Conservation (phyloP, 1,140 invertebrate genomes). For the Zaprionus taronus region DNA sequence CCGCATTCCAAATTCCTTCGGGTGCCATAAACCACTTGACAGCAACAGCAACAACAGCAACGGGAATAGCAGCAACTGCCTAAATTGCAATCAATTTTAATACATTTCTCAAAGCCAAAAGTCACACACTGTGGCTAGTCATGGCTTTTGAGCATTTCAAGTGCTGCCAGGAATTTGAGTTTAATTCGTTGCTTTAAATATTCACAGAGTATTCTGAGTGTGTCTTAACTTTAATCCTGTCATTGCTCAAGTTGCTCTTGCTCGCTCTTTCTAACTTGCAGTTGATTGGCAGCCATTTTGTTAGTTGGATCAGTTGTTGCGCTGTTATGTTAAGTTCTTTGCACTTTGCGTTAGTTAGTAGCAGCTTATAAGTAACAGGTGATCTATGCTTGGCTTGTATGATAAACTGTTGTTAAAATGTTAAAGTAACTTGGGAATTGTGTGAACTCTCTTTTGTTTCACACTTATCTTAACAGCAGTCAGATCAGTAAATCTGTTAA, state of each 20-base stretch:
- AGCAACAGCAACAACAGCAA: neutral
- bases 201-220: neutral
- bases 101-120: constrained; percentile 51
- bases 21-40: constrained; percentile 71
- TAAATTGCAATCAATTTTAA: constrained; percentile 76
- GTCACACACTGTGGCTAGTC: constrained; percentile 17
- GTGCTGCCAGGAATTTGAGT: constrained; percentile 7
- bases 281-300: neutral
- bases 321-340: neutral
- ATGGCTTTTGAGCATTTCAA: neutral
- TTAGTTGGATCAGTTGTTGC: neutral
- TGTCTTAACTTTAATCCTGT: too few relatives aligned
- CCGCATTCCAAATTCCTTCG: constrained; percentile 55
- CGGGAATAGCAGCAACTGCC: constrained; percentile 19
- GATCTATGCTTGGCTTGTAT: too few relatives aligned
- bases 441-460: too few relatives aligned
- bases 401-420: too few relatives aligned
- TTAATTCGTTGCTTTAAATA: constrained; percentile 10
- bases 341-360: neutral
- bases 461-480: neutral
- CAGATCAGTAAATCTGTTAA: neutral
- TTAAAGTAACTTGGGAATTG: neutral
- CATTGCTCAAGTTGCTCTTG: too few relatives aligned
- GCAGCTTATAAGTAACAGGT: neutral
- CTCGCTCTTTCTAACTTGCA: neutral